phyloP scores from a whole-genome alignment of 1,140 invertebrate species.

The Temnothorax nylanderi region DNA sequence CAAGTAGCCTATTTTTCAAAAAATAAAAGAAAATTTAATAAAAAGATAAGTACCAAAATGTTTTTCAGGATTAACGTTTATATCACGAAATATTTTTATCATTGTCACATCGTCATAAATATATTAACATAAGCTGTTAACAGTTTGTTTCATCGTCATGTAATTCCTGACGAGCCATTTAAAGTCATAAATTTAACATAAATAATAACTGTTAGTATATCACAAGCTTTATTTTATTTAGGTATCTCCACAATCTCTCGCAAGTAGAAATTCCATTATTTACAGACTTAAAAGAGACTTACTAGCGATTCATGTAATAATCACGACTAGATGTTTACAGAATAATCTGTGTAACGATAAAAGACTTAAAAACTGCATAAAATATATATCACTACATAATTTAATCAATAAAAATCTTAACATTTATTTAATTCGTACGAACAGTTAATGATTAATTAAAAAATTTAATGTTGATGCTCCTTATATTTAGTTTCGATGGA shows the following conservation, averaged over 20 bases:
- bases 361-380: background rate
- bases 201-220: background rate
- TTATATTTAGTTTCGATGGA: conserved; percentile 28
- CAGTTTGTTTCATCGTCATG: background rate
- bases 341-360: background rate
- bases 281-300: conserved; percentile 11
- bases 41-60: background rate
- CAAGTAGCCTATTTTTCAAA: background rate
- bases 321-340: background rate
- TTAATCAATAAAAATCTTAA: background rate
- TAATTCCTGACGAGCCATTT: background rate
- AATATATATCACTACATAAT: background rate
- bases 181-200: conserved; percentile 16
- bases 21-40: conserved; percentile 1
- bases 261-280: background rate
- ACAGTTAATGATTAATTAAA: conserved; percentile 16
- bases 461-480: background rate
- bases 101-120: too few relatives aligned
- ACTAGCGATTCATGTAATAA: background rate
- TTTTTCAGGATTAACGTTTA: background rate
- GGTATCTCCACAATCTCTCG: conserved; percentile 11
- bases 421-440: background rate
- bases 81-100: background rate
- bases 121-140: too few relatives aligned
- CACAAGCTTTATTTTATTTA: conserved; percentile 7